These are phyloP conservation scores for Acanthiza pusilla DNA, from an alignment of 2,797 vertebrate species.

Conservation along the genomic window DNA sequence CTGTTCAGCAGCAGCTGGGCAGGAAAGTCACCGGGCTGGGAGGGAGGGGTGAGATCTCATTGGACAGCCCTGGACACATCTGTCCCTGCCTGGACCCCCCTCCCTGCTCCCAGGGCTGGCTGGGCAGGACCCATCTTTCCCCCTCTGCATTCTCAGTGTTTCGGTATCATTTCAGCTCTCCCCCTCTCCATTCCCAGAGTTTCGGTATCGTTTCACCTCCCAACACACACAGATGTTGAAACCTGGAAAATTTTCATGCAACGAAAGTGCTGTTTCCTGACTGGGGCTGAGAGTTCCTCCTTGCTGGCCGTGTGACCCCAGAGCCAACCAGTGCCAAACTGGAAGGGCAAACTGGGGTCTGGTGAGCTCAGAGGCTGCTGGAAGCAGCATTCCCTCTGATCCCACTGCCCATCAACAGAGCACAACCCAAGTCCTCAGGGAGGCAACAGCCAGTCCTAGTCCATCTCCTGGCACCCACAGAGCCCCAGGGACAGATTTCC, in stretches of 20 bases:
- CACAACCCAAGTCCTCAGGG: background rate
- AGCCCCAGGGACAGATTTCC: background rate
- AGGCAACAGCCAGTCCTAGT: background rate
- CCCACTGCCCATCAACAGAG: rapidly evolving
- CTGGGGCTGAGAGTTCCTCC: background rate
- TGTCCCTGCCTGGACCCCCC: background rate
- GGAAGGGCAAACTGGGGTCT: background rate
- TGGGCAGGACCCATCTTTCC: background rate
- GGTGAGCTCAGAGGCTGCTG: rapidly evolving
- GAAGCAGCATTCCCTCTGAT: background rate
- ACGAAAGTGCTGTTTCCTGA: background rate
- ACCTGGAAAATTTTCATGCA: conserved; percentile 1
- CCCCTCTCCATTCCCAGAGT: background rate
- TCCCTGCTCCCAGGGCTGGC: rapidly evolving
- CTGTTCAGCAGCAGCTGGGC: conserved; percentile 51
- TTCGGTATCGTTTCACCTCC: background rate
- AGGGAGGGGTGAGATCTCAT: background rate
- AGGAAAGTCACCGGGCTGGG: background rate
- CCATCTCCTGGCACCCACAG: background rate
- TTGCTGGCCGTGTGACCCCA: background rate
- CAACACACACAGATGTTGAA: background rate
- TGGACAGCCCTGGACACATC: background rate
- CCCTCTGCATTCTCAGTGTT: background rate
- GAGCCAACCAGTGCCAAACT: background rate
- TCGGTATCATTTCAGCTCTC: no score